Evolutionary conservation across 2,888 invertebrate genomes (phyloP).

Genomic region (Dusona sp.): DNA sequence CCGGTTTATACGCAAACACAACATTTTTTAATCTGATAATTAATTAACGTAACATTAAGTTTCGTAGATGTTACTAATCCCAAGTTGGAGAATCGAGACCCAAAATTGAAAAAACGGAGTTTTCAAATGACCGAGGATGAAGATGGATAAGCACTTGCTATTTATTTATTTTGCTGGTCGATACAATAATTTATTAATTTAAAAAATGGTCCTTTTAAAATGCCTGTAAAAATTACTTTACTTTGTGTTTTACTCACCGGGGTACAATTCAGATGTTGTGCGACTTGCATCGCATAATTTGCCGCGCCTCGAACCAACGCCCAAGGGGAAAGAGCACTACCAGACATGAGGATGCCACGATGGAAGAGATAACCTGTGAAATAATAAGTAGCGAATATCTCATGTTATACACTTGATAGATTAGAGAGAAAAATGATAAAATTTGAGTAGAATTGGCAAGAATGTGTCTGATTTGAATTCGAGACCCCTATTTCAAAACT

Average conservation of each 20-base stretch:
- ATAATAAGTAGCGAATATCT: not conserved
- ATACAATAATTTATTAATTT: too few relatives aligned
- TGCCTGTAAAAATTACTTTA: not conserved
- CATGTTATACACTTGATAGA: not conserved
- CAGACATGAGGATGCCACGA: slow-evolving; percentile 95
- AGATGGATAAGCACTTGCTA: not conserved
- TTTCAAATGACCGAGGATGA: not conserved
- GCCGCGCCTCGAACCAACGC: slow-evolving; percentile 87
- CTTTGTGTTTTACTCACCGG: slow-evolving; percentile 85
- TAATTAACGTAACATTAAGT: not conserved
- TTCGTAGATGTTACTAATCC: not conserved
- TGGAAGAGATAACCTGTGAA: slow-evolving; percentile 93
- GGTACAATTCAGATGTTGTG: slow-evolving; percentile 94
- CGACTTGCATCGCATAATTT: slow-evolving; percentile 93
- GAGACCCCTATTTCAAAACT: not conserved
- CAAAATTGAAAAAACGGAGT: not conserved
- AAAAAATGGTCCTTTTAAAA: not conserved
- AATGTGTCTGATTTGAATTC: not conserved
- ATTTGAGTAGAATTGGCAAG: not conserved
- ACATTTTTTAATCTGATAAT: not conserved
- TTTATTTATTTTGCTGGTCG: not conserved
- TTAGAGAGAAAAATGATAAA: not conserved
- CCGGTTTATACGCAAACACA: not conserved
- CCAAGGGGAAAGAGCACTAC: slow-evolving; percentile 96
- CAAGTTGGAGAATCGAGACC: not conserved